Conservation (phyloP, 2,888 invertebrate genomes). For the Nemoura dubitans region DNA sequence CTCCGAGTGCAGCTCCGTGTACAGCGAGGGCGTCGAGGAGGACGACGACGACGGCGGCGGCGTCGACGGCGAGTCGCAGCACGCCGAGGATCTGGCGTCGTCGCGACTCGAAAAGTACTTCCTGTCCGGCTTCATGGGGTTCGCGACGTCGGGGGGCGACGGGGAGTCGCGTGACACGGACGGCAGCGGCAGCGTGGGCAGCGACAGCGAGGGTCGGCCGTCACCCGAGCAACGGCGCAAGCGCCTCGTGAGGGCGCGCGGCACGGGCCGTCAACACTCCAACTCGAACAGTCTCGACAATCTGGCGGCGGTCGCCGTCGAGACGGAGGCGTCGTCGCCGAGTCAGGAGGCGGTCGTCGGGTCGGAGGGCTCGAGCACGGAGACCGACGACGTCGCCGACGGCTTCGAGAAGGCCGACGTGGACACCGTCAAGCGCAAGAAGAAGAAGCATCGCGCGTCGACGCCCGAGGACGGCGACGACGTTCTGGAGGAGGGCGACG, state of each 20-base stretch:
- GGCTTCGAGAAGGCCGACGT: slow-evolving; percentile 68
- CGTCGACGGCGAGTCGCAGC: slow-evolving; percentile 58
- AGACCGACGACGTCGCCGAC: slow-evolving; percentile 70
- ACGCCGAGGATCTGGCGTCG: slow-evolving; percentile 79
- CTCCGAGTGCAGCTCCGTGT: slow-evolving; percentile 84
- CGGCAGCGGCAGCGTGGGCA: slow-evolving; percentile 80
- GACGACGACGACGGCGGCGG: slow-evolving; percentile 59
- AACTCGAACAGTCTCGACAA: slow-evolving; percentile 78
- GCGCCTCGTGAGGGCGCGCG: slow-evolving; percentile 80
- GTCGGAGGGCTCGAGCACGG: slow-evolving; percentile 74
- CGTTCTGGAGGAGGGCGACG: slow-evolving; percentile 58
- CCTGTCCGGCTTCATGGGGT: slow-evolving; percentile 84
- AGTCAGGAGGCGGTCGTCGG: slow-evolving; percentile 56
- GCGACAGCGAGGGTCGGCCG: slow-evolving; percentile 88
- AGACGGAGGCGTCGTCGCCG: slow-evolving; percentile 31
- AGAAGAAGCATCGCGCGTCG: slow-evolving; percentile 74
- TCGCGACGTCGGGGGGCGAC: slow-evolving; percentile 71
- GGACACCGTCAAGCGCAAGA: slow-evolving; percentile 85
- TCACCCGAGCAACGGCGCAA: slow-evolving; percentile 88
- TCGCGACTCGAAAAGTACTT: slow-evolving; percentile 91
- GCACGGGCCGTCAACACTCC: slow-evolving; percentile 83
- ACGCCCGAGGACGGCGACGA: slow-evolving; percentile 65
- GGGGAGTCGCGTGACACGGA: slow-evolving; percentile 73
- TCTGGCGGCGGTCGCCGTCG: slow-evolving; percentile 60
- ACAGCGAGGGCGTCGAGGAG: slow-evolving; percentile 82